Evolutionary conservation across 1,140 invertebrate genomes (phyloP).

Genomic region (Copidosoma floridanum): DNA sequence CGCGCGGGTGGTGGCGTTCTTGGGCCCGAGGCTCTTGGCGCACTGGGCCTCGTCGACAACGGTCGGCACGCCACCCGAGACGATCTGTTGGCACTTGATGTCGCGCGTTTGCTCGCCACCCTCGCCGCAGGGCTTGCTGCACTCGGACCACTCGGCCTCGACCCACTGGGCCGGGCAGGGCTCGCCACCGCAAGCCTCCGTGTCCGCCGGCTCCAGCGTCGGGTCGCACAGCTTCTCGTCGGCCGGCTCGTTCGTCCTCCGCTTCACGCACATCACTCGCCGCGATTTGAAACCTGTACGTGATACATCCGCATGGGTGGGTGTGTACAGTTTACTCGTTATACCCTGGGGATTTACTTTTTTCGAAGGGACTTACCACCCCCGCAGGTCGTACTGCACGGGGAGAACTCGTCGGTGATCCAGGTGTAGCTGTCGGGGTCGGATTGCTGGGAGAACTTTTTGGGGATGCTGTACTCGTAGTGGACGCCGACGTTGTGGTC

Average conservation of each 20-base stretch:
- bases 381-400: slow-evolving; percentile 81
- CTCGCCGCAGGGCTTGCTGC: slow-evolving; percentile 76
- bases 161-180: slow-evolving; percentile 85
- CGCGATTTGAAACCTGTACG: slow-evolving; percentile 71
- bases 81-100: slow-evolving; percentile 77
- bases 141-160: slow-evolving; percentile 77
- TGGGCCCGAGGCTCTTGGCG: slow-evolving; percentile 63
- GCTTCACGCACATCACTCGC: slow-evolving; percentile 69
- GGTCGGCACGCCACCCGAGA: slow-evolving; percentile 62
- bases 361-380: slow-evolving; percentile 73
- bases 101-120: slow-evolving; percentile 69
- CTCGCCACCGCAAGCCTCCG: slow-evolving; percentile 71
- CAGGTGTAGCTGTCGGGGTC: slow-evolving; percentile 76
- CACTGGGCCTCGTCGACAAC: slow-evolving; percentile 76
- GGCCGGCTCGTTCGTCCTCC: slow-evolving; percentile 66
- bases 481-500: slow-evolving; percentile 80
- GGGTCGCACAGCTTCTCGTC: slow-evolving; percentile 77
- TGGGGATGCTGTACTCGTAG: slow-evolving; percentile 90
- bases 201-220: slow-evolving; percentile 65
- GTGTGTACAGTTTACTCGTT: too few relatives aligned
- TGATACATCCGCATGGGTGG: too few relatives aligned
- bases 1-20: slow-evolving; percentile 67
- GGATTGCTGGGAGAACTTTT: slow-evolving; percentile 63
- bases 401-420: slow-evolving; percentile 75
- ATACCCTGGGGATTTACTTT: too few relatives aligned